Evolutionary conservation across 2,888 invertebrate genomes (phyloP), one percentile per base, ranked within the genome.

Genomic region (Sicus ferrugineus): DNA sequence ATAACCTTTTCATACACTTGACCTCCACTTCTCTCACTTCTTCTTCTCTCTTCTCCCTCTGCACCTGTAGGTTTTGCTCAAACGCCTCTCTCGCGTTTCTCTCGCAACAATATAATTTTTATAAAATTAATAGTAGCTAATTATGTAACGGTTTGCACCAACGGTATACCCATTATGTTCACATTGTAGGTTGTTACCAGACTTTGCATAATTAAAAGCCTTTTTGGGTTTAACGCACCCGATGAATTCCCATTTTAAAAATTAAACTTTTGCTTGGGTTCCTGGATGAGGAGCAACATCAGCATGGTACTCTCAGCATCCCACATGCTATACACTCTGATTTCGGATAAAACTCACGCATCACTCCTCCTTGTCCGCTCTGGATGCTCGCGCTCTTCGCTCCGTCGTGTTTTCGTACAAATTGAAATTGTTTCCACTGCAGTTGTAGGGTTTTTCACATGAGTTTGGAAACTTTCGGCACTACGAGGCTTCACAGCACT

Each of bases 391-490:
- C 16, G 26, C 23, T 56, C 26, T 30, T 54, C 54, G 28, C 23
- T 28, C 54, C 3, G 42, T 9, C 26, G 58, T 67, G 67, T 59
- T 59, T 59, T 67, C 16, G 48, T 59, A 46, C 59, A 67, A 67
- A 67, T 58, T 67, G 59, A 67, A 67, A 67, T 48, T 46, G 67
- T 67, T 67, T 58, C 48, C 48, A 42, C 16, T 26, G 42, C 48
- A 67, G 48, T 67, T 67, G 48, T n/a, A 46, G 56, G 50, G 66
- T 42, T 67, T n/a, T 67, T 58, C 54, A 46, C 58, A 28, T 58
- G 67, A 59, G 58, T 67, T 67, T 67, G 16, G 31, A 67, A 67
- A 67, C 50, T 67, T 67, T 59, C 19, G 58, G 48, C 30, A 28
- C 11, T 30, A 30, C 9, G 23, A 31, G 48, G 46, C 48, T 67